phyloP scores from a whole-genome alignment of 2,888 invertebrate genomes.

The Minunthozetes semirufus region DNA sequence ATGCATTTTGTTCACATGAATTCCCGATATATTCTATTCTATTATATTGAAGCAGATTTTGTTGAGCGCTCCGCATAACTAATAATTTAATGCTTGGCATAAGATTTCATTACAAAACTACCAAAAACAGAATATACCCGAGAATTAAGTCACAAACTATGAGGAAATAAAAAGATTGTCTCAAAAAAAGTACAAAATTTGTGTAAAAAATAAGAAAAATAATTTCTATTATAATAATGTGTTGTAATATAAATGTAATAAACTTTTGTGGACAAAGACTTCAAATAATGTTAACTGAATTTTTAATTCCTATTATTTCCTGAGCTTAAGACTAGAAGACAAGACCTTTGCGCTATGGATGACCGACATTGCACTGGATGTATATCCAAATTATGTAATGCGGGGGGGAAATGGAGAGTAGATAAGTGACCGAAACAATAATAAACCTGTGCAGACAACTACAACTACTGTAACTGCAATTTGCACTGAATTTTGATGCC shows the following conservation, averaged over 20 bases:
- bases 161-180: background rate
- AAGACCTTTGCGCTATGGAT: background rate
- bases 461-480: background rate
- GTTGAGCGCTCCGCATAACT: background rate
- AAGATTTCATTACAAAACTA: background rate
- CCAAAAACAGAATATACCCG: background rate
- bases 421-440: background rate
- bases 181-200: background rate
- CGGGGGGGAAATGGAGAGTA: background rate
- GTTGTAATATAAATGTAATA: background rate
- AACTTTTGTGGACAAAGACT: background rate
- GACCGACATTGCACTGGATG: background rate
- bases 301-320: background rate
- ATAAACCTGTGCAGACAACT: background rate
- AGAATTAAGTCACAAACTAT: background rate
- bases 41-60: background rate
- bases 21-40: too few relatives aligned
- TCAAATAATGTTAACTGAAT: background rate
- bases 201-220: background rate
- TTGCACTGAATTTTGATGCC: background rate
- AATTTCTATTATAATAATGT: background rate
- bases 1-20: too few relatives aligned
- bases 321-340: too few relatives aligned
- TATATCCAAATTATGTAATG: background rate
- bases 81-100: slow-evolving; percentile 1